Evolutionary conservation across 2,797 vertebrate species (phyloP).

Genomic region (Pygocentrus nattereri): DNA sequence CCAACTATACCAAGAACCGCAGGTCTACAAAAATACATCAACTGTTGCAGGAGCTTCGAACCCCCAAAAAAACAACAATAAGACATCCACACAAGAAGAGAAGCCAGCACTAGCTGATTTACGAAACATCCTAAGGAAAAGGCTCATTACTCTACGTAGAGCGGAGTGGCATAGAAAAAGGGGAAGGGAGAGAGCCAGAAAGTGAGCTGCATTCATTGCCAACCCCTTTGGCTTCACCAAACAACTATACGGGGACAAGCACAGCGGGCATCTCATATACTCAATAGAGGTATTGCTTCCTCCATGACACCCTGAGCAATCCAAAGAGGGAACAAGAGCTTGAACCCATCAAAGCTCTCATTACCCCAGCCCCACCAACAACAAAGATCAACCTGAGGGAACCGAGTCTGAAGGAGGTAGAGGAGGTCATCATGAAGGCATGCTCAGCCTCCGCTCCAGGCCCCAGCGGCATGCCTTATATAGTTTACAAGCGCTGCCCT

Average conservation of each 20-base stretch:
- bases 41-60: slow-evolving; percentile 17
- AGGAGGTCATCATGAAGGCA: too few relatives aligned
- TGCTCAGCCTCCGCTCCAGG: too few relatives aligned
- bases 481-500: not conserved
- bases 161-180: slow-evolving; percentile 13
- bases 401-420: too few relatives aligned
- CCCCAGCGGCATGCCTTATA: not conserved
- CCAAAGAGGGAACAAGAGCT: too few relatives aligned
- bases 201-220: slow-evolving; percentile 9
- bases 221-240: slow-evolving; percentile 35
- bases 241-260: slow-evolving; percentile 10
- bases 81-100: not conserved
- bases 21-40: not conserved
- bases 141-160: not conserved
- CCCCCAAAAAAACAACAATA: not conserved
- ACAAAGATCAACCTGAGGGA: too few relatives aligned
- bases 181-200: slow-evolving; percentile 10
- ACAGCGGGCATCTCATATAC: not conserved
- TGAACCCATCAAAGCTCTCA: too few relatives aligned
- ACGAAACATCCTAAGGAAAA: slow-evolving; percentile 1
- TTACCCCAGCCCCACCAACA: too few relatives aligned
- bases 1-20: not conserved
- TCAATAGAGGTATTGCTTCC: not conserved
- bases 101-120: not conserved
- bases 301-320: too few relatives aligned